Conservation (phyloP, 1,140 invertebrate genomes). For the Ladona fulva region DNA sequence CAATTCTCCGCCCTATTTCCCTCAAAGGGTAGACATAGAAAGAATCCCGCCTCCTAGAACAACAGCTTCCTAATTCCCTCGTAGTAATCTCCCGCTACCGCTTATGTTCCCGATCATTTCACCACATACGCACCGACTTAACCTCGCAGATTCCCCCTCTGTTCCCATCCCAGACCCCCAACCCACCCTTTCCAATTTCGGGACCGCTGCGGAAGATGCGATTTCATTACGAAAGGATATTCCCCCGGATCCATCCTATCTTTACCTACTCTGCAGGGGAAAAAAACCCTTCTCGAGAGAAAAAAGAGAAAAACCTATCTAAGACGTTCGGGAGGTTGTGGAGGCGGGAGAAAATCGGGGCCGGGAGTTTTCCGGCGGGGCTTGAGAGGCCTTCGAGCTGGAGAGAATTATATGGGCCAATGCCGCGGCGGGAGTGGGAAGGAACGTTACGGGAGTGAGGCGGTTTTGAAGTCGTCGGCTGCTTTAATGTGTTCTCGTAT, state of each 20-base stretch:
- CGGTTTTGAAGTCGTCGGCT: conserved; percentile 6
- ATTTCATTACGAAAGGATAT: conserved; percentile 7
- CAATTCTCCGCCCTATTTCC: no score
- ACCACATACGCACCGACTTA: not conserved
- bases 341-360: not conserved
- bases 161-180: not conserved
- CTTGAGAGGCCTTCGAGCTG: no score
- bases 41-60: no score
- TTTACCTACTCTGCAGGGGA: not conserved
- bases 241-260: not conserved
- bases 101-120: not conserved
- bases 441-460: not conserved
- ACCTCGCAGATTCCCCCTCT: not conserved
- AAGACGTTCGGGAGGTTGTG: not conserved
- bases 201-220: not conserved
- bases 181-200: not conserved
- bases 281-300: not conserved
- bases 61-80: not conserved
- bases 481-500: not conserved
- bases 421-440: no score
- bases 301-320: not conserved
- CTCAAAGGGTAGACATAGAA: no score
- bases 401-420: no score
- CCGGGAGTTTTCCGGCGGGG: no score
- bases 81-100: not conserved